Conservation (phyloP, 2,113 vertebrate species). For the Oenanthe melanoleuca region DNA sequence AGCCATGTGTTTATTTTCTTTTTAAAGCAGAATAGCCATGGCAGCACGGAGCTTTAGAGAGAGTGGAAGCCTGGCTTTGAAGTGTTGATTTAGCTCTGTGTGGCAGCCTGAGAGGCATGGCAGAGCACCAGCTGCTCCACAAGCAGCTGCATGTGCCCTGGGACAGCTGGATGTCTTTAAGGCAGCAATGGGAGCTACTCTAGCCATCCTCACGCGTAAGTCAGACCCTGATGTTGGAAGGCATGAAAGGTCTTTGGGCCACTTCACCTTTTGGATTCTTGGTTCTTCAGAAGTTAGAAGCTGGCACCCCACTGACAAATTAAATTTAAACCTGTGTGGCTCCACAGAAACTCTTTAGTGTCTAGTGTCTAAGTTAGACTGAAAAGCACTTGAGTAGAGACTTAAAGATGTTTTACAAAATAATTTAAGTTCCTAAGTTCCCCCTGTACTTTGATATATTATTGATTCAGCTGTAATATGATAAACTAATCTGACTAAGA, state of each 20-base stretch:
- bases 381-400: background rate
- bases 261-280: background rate
- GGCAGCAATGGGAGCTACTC: background rate
- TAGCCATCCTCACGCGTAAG: rapidly evolving
- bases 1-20: background rate
- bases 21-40: background rate
- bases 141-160: background rate
- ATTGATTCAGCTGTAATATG: background rate
- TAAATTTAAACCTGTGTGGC: background rate
- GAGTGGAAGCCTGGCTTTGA: background rate
- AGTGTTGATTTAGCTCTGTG: background rate
- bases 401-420: background rate
- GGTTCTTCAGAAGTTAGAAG: background rate
- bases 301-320: background rate
- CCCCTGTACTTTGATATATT: background rate
- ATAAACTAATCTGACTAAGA: background rate
- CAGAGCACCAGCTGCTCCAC: rapidly evolving
- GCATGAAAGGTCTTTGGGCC: background rate
- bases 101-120: background rate
- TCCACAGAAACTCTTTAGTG: background rate
- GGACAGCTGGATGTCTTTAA: background rate
- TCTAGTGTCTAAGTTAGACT: background rate
- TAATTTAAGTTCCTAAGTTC: background rate
- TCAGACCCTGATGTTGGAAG: background rate
- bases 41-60: background rate